Evolutionary conservation across 2,113 vertebrate genomes (phyloP), one percentile per base, ranked within the genome.

Genomic region (Oryzias curvinotus): DNA sequence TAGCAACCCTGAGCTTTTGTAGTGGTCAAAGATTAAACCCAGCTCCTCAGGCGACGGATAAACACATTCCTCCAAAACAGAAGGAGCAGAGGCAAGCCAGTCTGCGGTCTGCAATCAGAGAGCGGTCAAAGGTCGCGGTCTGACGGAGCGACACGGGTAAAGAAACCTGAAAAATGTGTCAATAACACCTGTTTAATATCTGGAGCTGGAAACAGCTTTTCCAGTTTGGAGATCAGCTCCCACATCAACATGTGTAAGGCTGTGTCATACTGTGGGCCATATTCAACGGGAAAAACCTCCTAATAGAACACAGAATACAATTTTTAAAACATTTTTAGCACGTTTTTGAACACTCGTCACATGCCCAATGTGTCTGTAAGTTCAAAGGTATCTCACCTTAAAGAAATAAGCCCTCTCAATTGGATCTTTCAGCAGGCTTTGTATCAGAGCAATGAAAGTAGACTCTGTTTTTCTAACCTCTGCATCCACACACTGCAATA

Each of bases 181-280:
- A 72, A 57, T 77, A 23, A 23, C 21, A 92, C 91, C 91, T 92
- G 87, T 52, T 87, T 87, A 17, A 92, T 73, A 56, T 91, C 87
- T 47, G 88, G 91, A 8, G 87, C 52, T 5, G 88, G 84, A 19
- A 91, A 54, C 46, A 90, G 63, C 62, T 80, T 88, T 48, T 94
- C 94, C 61, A 95, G 75, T 17, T 91, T 91, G 60, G 82, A 86
- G 1, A 95, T 67, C 21, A 93, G 88, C 74, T 94, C 91, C 77
- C 90, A 91, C 45, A 95, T 61, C 7, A 94, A 87, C 30, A 84
- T 77, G 44, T 93, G 90, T 41, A 95, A 65, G 3, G 90, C 92
- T 5, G 53, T 58, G 41, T 93, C 67, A 55, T 93, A 95, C 3
- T 72, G 60, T 8, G 90, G 81, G 10, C 94, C 94, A 45, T 94